These are phyloP conservation scores for Pithys albifrons DNA, from an alignment of 2,113 vertebrate species.

Conservation along the genomic window DNA sequence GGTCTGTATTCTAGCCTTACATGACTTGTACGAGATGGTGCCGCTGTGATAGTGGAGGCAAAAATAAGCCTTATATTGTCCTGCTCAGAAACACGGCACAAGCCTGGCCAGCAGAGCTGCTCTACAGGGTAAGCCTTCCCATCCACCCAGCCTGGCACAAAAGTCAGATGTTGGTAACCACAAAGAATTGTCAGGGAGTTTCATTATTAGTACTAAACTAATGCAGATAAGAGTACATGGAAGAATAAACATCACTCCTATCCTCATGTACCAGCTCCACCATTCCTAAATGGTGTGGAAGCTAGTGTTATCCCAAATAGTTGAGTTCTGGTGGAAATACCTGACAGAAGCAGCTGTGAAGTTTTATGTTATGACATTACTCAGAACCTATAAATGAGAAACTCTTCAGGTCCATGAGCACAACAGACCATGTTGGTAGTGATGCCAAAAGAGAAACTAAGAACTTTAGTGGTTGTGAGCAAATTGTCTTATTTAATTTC, in stretches of 20 bases:
- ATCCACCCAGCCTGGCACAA: accelerated
- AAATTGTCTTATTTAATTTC: background rate
- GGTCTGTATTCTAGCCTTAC: background rate
- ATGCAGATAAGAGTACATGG: background rate
- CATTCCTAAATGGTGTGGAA: background rate
- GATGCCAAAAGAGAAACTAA: background rate
- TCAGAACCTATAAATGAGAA: background rate
- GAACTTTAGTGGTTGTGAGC: background rate
- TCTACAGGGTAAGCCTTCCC: background rate
- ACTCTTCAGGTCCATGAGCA: background rate
- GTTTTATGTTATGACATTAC: background rate
- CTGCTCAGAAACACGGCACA: background rate
- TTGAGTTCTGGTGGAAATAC: background rate
- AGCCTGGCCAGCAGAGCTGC: background rate
- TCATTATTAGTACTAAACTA: background rate
- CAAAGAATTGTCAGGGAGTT: background rate
- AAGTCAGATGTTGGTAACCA: background rate
- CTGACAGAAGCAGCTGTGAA: background rate
- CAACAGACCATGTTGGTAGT: background rate
- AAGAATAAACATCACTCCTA: background rate
- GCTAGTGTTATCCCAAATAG: background rate
- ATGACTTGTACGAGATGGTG: background rate
- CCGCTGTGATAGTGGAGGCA: background rate
- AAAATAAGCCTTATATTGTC: background rate
- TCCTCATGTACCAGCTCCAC: background rate